Conservation (phyloP, 37 sponge, comb jelly and placozoan species). For the Axinella damicornis region DNA sequence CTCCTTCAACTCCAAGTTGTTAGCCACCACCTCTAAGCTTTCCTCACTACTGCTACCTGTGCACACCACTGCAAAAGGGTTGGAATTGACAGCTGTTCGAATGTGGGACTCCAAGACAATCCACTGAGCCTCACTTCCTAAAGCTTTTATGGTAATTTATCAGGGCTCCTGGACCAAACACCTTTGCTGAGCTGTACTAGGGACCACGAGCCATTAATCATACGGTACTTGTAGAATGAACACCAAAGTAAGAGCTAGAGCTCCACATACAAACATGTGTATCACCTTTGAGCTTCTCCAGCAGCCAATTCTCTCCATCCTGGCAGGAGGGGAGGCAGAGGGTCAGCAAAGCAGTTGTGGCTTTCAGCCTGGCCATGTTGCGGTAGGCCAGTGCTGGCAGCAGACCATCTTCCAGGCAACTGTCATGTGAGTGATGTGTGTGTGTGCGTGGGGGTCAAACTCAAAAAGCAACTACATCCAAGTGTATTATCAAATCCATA, state of each 20-base stretch:
- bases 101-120: too few species aligned
- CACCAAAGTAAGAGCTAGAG: too few species aligned
- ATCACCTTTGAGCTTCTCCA: background rate
- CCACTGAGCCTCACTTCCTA: too few species aligned
- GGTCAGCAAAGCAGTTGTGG: slow-evolving; percentile 26
- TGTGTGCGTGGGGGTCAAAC: background rate
- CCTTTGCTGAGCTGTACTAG: too few species aligned
- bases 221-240: too few species aligned
- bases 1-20: slow-evolving; percentile 9
- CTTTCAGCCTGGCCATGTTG: slow-evolving; percentile 48
- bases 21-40: slow-evolving; percentile 32
- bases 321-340: slow-evolving; percentile 30
- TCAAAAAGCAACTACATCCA: background rate
- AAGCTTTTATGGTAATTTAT: too few species aligned
- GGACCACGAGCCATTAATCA: too few species aligned
- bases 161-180: too few species aligned
- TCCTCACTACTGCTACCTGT: slow-evolving; percentile 36
- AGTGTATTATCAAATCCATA: too few species aligned
- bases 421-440: background rate
- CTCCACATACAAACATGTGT: too few species aligned
- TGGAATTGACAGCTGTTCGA: too few species aligned
- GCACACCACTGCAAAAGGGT: slow-evolving; percentile 14
- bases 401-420: slow-evolving; percentile 56
- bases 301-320: background rate
- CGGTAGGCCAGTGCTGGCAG: slow-evolving; percentile 42